A percentile compares a stretch with the other conserved stretches of the same genome.
Evolutionary conservation across 1,140 invertebrate genomes (phyloP).

Genomic region (Leguminivora glycinivorella): DNA sequence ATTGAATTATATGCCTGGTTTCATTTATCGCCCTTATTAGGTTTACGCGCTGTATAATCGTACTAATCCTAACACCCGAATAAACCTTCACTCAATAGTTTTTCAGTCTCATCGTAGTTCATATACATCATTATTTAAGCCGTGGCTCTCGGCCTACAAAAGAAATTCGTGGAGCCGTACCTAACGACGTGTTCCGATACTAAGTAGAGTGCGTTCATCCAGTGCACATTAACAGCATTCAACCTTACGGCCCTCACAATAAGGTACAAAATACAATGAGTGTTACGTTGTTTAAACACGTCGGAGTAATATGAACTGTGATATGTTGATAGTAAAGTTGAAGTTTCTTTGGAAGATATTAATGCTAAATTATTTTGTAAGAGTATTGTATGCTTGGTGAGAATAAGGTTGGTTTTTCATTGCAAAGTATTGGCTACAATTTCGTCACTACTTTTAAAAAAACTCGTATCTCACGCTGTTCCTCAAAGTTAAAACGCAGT

Average conservation of each 20-base stretch:
- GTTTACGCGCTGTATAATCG: no score
- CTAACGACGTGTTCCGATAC: slow-evolving; percentile 23
- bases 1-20: no score
- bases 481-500: no score
- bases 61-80: no score
- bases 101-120: no score
- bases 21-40: no score
- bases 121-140: background rate
- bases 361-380: background rate
- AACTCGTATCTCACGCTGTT: no score
- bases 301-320: background rate
- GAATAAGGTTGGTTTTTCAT: background rate
- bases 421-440: background rate
- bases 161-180: slow-evolving; percentile 17
- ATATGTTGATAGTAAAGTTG: background rate
- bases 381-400: background rate
- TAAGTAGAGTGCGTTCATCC: background rate
- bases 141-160: background rate
- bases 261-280: background rate
- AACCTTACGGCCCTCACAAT: slow-evolving; percentile 9
- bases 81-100: no score
- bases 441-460: no score
- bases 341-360: background rate
- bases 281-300: background rate
- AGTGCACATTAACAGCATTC: background rate